Percentiles rank a stretch among this genome's conserved stretches.
Conservation (phyloP, 2,797 vertebrate species). For the Paratrypauchen microcephalus region DNA sequence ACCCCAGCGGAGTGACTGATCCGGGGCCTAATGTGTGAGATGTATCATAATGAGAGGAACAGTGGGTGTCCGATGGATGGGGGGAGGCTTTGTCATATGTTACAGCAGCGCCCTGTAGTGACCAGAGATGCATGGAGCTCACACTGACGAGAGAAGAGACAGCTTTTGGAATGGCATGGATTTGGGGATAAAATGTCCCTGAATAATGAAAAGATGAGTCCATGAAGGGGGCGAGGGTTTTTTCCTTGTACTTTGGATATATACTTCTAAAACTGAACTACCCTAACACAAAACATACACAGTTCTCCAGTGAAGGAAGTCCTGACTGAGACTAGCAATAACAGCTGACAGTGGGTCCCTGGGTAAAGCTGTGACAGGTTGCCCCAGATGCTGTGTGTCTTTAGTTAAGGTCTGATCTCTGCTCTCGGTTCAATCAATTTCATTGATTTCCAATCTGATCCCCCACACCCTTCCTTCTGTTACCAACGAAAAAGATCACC, state of each 20-base stretch:
- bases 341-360: too few species aligned
- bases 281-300: too few species aligned
- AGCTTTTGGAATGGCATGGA: neutral
- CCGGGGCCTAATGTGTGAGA: slow-evolving; percentile 59
- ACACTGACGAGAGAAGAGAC: neutral
- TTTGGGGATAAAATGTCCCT: neutral
- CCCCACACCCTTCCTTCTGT: too few species aligned
- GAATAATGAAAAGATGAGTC: neutral
- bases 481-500: too few species aligned
- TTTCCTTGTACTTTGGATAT: neutral
- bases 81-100: slow-evolving; percentile 44
- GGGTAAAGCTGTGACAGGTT: too few species aligned
- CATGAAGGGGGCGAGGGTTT: neutral
- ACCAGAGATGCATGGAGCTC: neutral
- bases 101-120: slow-evolving; percentile 56
- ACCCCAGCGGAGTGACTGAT: slow-evolving; percentile 52
- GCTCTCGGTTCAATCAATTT: too few species aligned
- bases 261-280: too few species aligned
- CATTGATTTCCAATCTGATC: too few species aligned
- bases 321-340: too few species aligned
- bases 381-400: too few species aligned
- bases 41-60: slow-evolving; percentile 67
- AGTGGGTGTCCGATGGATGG: slow-evolving; percentile 58
- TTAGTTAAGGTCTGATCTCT: too few species aligned
- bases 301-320: too few species aligned